Percentiles rank a stretch among this genome's conserved stretches.
Conservation (phyloP, 1,140 invertebrate species). For the Drosophila subpulchrella region DNA sequence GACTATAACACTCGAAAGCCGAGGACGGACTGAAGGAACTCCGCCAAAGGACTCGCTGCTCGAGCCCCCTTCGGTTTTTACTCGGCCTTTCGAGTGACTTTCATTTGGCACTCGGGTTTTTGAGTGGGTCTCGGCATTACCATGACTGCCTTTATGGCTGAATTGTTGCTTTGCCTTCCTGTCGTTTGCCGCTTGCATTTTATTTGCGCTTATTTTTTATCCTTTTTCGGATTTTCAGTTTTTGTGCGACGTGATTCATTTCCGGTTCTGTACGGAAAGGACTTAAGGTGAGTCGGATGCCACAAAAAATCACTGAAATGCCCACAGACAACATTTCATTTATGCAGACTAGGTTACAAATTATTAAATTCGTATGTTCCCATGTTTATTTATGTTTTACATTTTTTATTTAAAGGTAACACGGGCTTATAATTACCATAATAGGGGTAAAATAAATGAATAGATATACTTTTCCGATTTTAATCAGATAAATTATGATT, state of each 20-base stretch:
- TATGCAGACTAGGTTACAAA: background rate
- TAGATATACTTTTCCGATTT: no score
- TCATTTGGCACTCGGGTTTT: background rate
- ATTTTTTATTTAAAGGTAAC: background rate
- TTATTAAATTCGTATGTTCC: background rate
- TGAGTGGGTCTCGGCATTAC: constrained; percentile 47
- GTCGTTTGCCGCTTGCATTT: constrained; percentile 61
- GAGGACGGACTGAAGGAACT: constrained; percentile 69
- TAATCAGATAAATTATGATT: no score
- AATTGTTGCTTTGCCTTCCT: constrained; percentile 26
- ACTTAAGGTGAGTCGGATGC: constrained; percentile 2
- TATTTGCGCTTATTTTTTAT: constrained; percentile 17
- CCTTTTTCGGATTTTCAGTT: constrained; percentile 32
- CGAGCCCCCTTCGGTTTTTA: constrained; percentile 13
- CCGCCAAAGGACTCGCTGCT: constrained; percentile 36
- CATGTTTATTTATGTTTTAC: background rate
- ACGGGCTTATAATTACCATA: no score
- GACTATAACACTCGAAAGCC: constrained; percentile 73
- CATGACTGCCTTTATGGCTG: constrained; percentile 21
- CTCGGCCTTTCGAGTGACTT: constrained; percentile 32
- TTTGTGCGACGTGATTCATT: constrained; percentile 65
- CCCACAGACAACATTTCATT: background rate
- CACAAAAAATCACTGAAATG: constrained; percentile 8
- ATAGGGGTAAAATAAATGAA: no score
- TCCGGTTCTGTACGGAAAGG: constrained; percentile 51